phyloP scores from a whole-genome alignment of 2,888 invertebrate species.

The Stenodema calcarata region DNA sequence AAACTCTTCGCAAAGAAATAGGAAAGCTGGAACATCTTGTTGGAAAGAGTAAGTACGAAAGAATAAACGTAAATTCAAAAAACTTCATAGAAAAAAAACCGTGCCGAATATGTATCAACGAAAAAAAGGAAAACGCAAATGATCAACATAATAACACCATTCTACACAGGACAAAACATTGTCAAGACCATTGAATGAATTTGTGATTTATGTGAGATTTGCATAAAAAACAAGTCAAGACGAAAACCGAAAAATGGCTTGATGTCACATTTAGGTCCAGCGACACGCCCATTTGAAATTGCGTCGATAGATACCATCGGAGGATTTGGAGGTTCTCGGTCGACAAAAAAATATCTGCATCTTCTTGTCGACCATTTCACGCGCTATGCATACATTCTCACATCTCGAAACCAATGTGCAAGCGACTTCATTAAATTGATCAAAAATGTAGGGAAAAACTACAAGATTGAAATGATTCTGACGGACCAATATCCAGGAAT shows the following conservation, averaged over 20 bases:
- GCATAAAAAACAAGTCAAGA: constrained; percentile 59
- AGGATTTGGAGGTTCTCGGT: constrained; percentile 57
- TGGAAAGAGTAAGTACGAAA: no score
- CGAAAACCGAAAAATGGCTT: constrained; percentile 55
- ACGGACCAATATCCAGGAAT: constrained; percentile 58
- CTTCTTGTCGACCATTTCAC: constrained; percentile 46
- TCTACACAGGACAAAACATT: constrained; percentile 39
- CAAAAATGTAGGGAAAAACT: background rate
- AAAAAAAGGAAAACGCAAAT: constrained; percentile 20
- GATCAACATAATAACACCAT: background rate
- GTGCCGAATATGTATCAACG: no score
- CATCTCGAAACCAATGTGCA: constrained; percentile 57
- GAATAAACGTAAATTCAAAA: no score
- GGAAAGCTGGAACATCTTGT: no score
- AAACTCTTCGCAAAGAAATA: no score
- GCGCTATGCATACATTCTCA: constrained; percentile 57
- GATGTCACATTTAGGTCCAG: no score
- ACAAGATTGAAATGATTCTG: constrained; percentile 54
- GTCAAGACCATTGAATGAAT: constrained; percentile 54
- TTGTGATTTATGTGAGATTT: constrained; percentile 56
- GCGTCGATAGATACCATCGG: constrained; percentile 59
- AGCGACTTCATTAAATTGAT: constrained; percentile 57
- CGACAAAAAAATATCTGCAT: constrained; percentile 59
- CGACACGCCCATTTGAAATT: constrained; percentile 58
- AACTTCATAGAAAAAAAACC: no score